Conservation (phyloP, 1,140 invertebrate genomes). For the Colletes gigas region DNA sequence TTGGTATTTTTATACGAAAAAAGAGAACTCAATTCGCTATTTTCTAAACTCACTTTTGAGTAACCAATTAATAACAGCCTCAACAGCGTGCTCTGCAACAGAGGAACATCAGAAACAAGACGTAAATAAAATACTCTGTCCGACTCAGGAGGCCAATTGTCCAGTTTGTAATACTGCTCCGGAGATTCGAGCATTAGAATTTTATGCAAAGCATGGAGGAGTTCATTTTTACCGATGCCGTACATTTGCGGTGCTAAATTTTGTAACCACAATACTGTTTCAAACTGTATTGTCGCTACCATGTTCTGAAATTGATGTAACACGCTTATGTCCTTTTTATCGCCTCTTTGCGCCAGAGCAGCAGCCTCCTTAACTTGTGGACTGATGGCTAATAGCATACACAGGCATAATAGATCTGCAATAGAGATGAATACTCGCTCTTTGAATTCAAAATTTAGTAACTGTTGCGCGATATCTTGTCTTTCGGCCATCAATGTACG, state of each 20-base stretch:
- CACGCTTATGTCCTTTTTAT: constrained; percentile 83
- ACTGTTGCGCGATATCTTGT: constrained; percentile 80
- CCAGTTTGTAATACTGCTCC: constrained; percentile 94
- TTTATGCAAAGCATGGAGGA: constrained; percentile 91
- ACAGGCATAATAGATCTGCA: constrained; percentile 92
- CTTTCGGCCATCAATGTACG: constrained; percentile 86
- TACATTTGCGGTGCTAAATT: constrained; percentile 89
- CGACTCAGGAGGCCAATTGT: constrained; percentile 96
- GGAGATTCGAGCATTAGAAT: constrained; percentile 91
- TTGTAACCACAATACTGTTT: constrained; percentile 93
- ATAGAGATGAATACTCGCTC: constrained; percentile 92
- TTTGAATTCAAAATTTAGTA: constrained; percentile 85
- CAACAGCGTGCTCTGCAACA: constrained; percentile 91
- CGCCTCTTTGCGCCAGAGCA: constrained; percentile 82
- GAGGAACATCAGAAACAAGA: constrained; percentile 92
- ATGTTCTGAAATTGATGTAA: constrained; percentile 86
- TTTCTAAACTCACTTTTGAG: constrained; percentile 83
- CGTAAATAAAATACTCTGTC: constrained; percentile 90
- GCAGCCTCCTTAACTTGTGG: constrained; percentile 89
- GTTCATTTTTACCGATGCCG: constrained; percentile 87
- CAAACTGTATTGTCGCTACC: constrained; percentile 90
- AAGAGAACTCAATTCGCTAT: constrained; percentile 4
- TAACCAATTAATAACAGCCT: constrained; percentile 91
- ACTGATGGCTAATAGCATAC: constrained; percentile 90
- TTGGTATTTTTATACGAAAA: constrained; percentile 1